Percentiles rank a stretch among this genome's conserved stretches.
phyloP scores from a whole-genome alignment of 2,797 vertebrate genomes.

The Lophius americanus region DNA sequence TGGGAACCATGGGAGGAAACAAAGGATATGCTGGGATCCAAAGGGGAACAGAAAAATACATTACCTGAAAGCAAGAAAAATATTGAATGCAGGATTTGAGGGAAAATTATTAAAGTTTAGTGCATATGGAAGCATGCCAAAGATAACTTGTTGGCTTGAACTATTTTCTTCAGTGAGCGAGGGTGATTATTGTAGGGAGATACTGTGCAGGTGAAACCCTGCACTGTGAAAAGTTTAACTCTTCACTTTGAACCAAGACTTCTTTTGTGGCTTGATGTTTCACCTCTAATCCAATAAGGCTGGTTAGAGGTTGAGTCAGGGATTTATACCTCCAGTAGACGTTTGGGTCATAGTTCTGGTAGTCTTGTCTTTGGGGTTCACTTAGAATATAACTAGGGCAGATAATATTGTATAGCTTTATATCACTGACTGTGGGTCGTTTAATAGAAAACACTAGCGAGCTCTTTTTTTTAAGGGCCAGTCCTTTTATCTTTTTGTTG shows the following conservation, averaged over 20 bases:
- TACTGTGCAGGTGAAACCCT: neutral
- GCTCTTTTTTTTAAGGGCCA: conserved; percentile 6
- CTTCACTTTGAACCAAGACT: too few relatives aligned
- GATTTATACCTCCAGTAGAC: too few relatives aligned
- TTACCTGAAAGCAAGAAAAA: too few relatives aligned
- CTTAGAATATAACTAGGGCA: neutral
- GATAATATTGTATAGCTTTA: conserved; percentile 4
- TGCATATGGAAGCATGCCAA: neutral
- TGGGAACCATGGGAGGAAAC: too few relatives aligned
- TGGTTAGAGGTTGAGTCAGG: too few relatives aligned
- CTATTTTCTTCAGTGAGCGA: neutral
- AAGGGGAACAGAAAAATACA: too few relatives aligned
- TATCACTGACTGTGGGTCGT: neutral
- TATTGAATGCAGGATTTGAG: neutral
- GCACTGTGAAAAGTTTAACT: too few relatives aligned
- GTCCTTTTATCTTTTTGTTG: neutral
- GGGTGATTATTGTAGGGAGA: neutral
- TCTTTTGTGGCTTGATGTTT: too few relatives aligned
- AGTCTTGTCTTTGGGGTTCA: too few relatives aligned
- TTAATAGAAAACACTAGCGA: neutral
- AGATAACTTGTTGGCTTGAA: neutral
- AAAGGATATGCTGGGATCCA: too few relatives aligned
- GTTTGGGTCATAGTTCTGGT: too few relatives aligned
- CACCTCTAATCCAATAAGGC: too few relatives aligned
- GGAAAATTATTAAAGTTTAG: neutral